phyloP scores from a whole-genome alignment of 2,888 invertebrate species.

The Cactoblastis cactorum region DNA sequence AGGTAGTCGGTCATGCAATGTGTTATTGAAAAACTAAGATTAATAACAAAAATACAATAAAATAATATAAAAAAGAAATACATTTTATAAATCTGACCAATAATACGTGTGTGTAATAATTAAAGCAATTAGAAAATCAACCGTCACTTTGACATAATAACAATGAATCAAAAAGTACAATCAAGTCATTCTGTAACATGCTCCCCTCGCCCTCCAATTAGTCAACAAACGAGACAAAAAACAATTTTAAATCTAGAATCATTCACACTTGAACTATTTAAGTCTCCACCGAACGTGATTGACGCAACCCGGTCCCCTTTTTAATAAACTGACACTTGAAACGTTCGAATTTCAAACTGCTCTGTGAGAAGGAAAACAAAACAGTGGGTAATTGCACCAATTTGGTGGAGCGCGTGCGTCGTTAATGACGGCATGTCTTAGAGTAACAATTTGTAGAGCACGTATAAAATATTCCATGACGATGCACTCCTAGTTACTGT shows the following conservation, averaged over 20 bases:
- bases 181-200: neutral
- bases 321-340: constrained; percentile 12
- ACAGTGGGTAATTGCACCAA: constrained; percentile 65
- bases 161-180: neutral
- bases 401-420: constrained; percentile 49
- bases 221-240: neutral
- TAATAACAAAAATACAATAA: too few relatives aligned
- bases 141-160: neutral
- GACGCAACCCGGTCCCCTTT: constrained; percentile 6
- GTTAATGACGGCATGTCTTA: constrained; percentile 62
- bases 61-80: too few relatives aligned
- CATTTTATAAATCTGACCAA: too few relatives aligned
- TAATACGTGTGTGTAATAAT: too few relatives aligned
- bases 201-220: neutral
- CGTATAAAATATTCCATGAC: neutral
- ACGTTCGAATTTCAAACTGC: constrained; percentile 13
- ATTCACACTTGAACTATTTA: constrained; percentile 1
- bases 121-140: too few relatives aligned
- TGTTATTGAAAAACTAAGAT: too few relatives aligned
- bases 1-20: too few relatives aligned
- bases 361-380: constrained; percentile 40
- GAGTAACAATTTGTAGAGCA: neutral
- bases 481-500: too few relatives aligned
- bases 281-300: constrained; percentile 1
- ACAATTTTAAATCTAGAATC: neutral